Conservation (phyloP, 92 coral and sea anemone species). For the Palythoa heliodiscus region DNA sequence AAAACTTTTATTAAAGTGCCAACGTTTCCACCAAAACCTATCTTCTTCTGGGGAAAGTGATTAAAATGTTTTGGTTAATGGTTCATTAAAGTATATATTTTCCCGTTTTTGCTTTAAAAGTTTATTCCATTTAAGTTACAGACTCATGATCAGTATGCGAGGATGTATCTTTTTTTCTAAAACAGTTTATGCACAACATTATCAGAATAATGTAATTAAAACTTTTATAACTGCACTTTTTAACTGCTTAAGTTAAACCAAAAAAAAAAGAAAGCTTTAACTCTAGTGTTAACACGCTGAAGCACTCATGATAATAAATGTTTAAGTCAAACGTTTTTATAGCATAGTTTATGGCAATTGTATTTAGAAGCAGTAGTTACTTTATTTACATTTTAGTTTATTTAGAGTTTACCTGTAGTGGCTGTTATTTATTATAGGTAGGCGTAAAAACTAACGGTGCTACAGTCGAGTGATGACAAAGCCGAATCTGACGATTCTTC, state of each 20-base stretch:
- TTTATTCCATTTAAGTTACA: too few species aligned
- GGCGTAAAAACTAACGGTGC: conserved; percentile 40
- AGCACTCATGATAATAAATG: not conserved
- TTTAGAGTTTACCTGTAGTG: conserved; percentile 19
- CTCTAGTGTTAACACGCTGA: too few species aligned
- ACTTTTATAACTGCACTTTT: not conserved
- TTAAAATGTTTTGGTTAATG: too few species aligned
- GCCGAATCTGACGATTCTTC: conserved; percentile 8
- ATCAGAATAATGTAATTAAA: not conserved
- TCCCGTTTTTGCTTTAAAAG: too few species aligned
- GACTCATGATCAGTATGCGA: not conserved
- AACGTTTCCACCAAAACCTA: too few species aligned
- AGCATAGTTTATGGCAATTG: not conserved
- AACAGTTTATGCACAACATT: not conserved
- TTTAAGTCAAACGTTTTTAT: not conserved
- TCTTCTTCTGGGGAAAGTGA: too few species aligned
- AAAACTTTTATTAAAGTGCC: too few species aligned
- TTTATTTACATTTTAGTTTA: not conserved
- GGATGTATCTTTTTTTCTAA: not conserved
- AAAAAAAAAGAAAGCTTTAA: not conserved
- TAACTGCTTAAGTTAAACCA: not conserved
- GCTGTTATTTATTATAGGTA: conserved; percentile 9
- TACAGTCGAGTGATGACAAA: conserved; percentile 22
- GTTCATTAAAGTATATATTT: too few species aligned
- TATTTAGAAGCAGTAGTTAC: not conserved